Evolutionary conservation across 53 echinoderm and acorn worm species (phyloP).

Genomic region (Apostichopus leukothele): DNA sequence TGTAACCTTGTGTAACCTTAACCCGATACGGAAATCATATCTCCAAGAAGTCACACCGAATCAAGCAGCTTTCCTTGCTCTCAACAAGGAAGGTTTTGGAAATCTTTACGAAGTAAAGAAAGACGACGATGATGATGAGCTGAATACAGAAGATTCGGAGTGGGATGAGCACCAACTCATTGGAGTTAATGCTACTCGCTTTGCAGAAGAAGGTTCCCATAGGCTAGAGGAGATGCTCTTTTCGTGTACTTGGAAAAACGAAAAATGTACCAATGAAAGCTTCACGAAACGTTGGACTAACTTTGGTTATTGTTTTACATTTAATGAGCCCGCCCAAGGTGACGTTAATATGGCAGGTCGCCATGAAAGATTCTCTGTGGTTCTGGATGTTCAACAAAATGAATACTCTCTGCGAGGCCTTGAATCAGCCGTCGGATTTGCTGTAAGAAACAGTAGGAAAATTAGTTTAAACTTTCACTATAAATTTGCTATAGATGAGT

Average conservation of each 20-base stretch:
- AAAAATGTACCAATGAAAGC: not conserved
- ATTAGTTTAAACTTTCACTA: no score
- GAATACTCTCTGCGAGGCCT: not conserved
- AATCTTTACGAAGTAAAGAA: no score
- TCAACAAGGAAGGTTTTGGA: no score
- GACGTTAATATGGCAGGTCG: not conserved
- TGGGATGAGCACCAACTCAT: not conserved
- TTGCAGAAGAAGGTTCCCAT: conserved; percentile 32
- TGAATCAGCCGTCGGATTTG: not conserved
- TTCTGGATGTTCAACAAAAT: conserved; percentile 21
- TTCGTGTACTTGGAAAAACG: conserved; percentile 19
- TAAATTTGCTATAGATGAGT: no score
- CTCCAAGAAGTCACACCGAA: not conserved
- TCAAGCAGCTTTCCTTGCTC: no score
- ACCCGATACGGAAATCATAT: not conserved
- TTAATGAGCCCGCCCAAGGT: conserved; percentile 10
- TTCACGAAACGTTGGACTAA: conserved; percentile 28
- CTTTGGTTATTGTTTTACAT: conserved; percentile 34
- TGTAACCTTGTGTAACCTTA: conserved; percentile 21
- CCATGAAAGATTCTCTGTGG: not conserved
- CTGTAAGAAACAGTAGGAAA: not conserved
- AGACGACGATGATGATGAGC: no score
- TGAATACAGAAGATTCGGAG: no score
- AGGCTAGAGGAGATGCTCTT: conserved; percentile 22
- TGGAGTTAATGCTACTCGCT: not conserved